A percentile compares a stretch with the other conserved stretches of the same genome.
Evolutionary conservation across 2,888 invertebrate genomes (phyloP).

Genomic region (Drosophila neonasuta): DNA sequence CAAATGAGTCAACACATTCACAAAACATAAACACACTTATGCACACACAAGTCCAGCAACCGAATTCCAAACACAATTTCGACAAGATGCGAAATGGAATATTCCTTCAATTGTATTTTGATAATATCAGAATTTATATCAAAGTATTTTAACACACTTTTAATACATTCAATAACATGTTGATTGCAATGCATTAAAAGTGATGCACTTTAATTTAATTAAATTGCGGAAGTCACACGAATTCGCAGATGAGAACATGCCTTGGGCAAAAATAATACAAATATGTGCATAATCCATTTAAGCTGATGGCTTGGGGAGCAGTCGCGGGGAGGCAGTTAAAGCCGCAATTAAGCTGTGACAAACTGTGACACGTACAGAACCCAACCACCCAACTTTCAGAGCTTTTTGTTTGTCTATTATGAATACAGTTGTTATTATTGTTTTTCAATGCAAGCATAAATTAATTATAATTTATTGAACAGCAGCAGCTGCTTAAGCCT

Average conservation of each 20-base stretch:
- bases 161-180: not conserved
- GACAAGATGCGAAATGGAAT: not conserved
- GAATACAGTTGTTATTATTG: conserved; percentile 61
- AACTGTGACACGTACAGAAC: conserved; percentile 51
- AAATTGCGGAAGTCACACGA: not conserved
- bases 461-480: conserved; percentile 64
- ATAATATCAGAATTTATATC: no score
- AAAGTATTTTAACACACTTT: not conserved
- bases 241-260: not conserved
- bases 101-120: no score
- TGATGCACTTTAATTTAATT: not conserved
- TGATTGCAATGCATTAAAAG: not conserved
- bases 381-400: not conserved
- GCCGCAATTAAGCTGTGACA: conserved; percentile 68
- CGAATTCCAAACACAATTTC: not conserved
- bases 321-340: conserved; percentile 54
- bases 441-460: conserved; percentile 53
- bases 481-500: conserved; percentile 44
- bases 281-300: conserved; percentile 66
- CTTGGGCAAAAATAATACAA: conserved; percentile 12
- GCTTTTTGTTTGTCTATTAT: conserved; percentile 49
- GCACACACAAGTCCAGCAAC: not conserved
- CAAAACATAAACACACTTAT: conserved; percentile 21
- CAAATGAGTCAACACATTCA: conserved; percentile 48
- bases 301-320: conserved; percentile 52